A percentile compares a stretch with the other conserved stretches of the same genome.
Evolutionary conservation across 1,140 invertebrate species (phyloP).

Genomic region (Wiebesia pumilae): DNA sequence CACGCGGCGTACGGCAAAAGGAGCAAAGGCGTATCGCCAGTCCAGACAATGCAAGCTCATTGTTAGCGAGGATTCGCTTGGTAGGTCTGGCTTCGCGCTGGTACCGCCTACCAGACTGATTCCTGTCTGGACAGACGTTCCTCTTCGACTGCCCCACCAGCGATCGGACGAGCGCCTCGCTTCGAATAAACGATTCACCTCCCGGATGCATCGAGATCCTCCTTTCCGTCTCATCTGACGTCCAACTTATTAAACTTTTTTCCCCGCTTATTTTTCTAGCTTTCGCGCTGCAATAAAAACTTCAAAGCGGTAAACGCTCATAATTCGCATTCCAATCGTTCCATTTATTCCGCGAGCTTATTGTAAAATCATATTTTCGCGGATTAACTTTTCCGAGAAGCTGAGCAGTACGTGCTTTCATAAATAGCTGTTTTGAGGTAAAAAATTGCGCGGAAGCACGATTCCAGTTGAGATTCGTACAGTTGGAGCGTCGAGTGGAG

Average conservation of each 20-base stretch:
- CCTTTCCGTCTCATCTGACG: neutral
- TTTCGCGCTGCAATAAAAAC: neutral
- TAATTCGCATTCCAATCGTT: neutral
- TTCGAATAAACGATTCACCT: constrained; percentile 10
- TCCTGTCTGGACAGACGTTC: constrained; percentile 31
- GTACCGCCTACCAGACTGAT: constrained; percentile 65
- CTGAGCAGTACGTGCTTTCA: too few species aligned
- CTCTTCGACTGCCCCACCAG: constrained; percentile 41
- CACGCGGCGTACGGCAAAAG: neutral
- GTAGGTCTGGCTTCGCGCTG: constrained; percentile 62
- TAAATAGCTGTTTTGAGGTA: neutral
- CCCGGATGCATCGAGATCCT: constrained; percentile 8
- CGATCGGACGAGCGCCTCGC: neutral
- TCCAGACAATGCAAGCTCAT: constrained; percentile 30
- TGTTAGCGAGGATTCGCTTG: constrained; percentile 41
- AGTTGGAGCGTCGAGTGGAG: neutral
- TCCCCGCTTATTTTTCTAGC: neutral
- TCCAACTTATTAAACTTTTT: neutral
- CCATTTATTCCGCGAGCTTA: neutral
- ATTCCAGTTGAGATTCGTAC: neutral
- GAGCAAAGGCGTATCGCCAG: neutral
- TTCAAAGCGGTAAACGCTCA: neutral
- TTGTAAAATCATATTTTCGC: neutral
- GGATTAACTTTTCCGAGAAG: too few species aligned
- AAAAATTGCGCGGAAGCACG: neutral